Percentiles rank a stretch among this genome's conserved stretches.
Evolutionary conservation across 2,888 invertebrate species (phyloP).

Genomic region (Saturnia pavonia): DNA sequence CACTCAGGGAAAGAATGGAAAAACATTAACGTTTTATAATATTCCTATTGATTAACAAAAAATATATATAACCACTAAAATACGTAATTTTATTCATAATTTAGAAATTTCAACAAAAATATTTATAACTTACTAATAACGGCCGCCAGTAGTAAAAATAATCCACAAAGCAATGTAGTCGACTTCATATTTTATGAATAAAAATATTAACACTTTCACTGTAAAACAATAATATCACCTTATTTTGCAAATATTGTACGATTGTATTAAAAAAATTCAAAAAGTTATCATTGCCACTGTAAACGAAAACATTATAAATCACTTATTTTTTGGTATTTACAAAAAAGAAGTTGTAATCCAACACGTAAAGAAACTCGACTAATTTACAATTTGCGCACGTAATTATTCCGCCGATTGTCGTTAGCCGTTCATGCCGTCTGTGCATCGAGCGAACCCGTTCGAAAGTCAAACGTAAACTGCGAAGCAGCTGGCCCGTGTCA

Average conservation of each 20-base stretch:
- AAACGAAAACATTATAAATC: conserved; percentile 31
- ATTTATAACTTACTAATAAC: conserved; percentile 56
- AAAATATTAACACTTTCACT: conserved; percentile 70
- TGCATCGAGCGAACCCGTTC: conserved; percentile 58
- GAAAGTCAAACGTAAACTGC: conserved; percentile 77
- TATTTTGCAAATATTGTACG: conserved; percentile 26
- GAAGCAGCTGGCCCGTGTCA: conserved; percentile 46
- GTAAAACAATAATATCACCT: conserved; percentile 40
- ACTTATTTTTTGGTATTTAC: conserved; percentile 30
- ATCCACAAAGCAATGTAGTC: conserved; percentile 52
- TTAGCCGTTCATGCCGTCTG: conserved; percentile 41
- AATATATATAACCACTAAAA: neutral
- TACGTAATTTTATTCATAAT: neutral
- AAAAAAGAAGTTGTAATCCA: conserved; percentile 1
- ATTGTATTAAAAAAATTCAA: neutral
- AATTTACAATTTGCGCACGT: conserved; percentile 20
- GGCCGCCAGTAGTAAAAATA: conserved; percentile 55
- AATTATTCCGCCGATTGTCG: conserved; percentile 39
- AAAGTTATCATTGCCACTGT: neutral
- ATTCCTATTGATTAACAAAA: neutral
- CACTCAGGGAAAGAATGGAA: neutral
- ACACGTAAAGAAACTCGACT: conserved; percentile 13
- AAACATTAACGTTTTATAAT: neutral
- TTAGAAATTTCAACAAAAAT: neutral
- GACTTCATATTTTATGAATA: conserved; percentile 62